Base-by-base conservation (phyloP, 2,113 vertebrate species). In the Lepisosteus oculatus region DNA sequence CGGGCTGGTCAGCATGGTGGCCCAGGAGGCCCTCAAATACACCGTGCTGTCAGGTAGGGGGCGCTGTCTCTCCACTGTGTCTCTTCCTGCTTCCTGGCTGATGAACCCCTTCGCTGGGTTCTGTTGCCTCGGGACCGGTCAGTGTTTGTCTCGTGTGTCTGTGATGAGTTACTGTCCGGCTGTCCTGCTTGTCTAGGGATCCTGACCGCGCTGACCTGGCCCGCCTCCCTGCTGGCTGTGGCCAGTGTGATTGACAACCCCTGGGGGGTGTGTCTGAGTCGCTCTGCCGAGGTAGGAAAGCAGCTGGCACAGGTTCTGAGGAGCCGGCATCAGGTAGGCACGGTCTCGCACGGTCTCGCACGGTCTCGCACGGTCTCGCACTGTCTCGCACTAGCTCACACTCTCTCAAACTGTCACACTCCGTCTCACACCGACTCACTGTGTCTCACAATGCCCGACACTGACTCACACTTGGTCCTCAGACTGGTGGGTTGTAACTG, bases 1-100 rank as follows among this genome's bases (percentile, higher is more conserved):
- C 0, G 95, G 97, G 0, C 85, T 99, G 29, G 92, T 97, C 65
- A 98, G 94, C 86, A 91, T 98, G 57, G 88, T 98, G 78, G 96
- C 97, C 8, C 97, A 99, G 80, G 96, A 99, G 83, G 97, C 97
- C 8, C 88, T 99, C 3, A 99, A 99, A 81, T 94, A 96, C 88
- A 99, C 97, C 0, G 89, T 98, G 63, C 85, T 99, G 14, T 96
- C 96, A 76, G 97, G 97, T 97, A 79, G 82, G 87, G 7, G 8
- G 42, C 15, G 42, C 42, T 55, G 13, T 44, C 61, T 45, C 7
- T 4, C 5, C 6, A 17, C 11, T 51, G 47, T 51, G 47, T 51
- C 47, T 51, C 47, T 51, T 5, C 29, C 29, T 29, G 29, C 29
- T 29, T 29, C 29, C 29, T 29, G 29, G 29, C 29, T 29, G 29